Evolutionary conservation across 1,140 invertebrate genomes (phyloP), one percentile per base, ranked within the genome.

Genomic region (Catajapyx aquilonaris): DNA sequence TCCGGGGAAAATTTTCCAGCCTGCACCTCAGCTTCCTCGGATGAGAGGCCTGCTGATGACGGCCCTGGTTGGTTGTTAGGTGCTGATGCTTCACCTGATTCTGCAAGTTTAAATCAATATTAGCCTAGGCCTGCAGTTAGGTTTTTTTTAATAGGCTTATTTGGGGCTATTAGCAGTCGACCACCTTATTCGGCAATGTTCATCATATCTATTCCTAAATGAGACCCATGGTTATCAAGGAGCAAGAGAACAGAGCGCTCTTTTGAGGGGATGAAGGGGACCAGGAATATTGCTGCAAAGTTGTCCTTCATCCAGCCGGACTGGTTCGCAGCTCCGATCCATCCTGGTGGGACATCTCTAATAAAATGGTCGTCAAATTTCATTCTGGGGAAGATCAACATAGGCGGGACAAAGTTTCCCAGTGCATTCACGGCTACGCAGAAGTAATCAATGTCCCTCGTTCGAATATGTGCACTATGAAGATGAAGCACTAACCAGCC

Each of bases 361-460:
- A 55, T 37, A 23, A 59, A 49, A 37, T 48, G 42, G 32, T 54
- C 44, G 23, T 55, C 43, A 25, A 43, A 56, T 35, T 47, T 46
- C n/a, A 45, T 43, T 21, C 54, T 28, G 0, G 57, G 57, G 43
- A 61, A 62, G 33, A 62, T 46, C 19, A 64, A 48, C 20, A 56
- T 45, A 11, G 57, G 58, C 25, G 56, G 57, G 10, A 64, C 41
- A 16, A 30, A 31, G 31, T 52, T 54, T 5, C 57, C 58, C 34
- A 39, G 13, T 18, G 60, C 60, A 48, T 48, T 59, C 5, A 57
- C 50, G 23, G 51, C 49, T 25, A 44, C 10, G 16, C 16, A 36
- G 19, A 61, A 31, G 63, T 64, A 0, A 62, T 59, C 10, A 61
- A 41, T 4, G 38, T 45, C 15, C 59, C 57, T 41, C 57, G 37